phyloP scores from a whole-genome alignment of 2,888 invertebrate genomes.

The Xylophagus ater region DNA sequence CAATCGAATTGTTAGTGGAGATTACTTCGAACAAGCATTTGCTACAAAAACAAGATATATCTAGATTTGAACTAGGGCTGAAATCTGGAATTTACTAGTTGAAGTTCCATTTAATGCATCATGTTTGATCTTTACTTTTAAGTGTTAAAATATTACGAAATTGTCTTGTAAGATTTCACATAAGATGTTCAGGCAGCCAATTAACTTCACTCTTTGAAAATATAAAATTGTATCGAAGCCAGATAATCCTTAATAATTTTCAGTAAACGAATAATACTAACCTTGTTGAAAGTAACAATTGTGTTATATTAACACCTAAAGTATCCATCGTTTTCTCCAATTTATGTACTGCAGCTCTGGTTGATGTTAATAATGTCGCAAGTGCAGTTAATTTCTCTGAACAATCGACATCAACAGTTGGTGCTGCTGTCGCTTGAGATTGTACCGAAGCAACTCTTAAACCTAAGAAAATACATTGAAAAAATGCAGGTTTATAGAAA shows the following conservation, averaged over 20 bases:
- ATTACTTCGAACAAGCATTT: no score
- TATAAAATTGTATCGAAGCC: neutral
- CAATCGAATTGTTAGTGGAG: no score
- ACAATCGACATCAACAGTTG: constrained; percentile 8
- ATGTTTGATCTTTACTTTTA: no score
- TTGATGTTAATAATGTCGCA: constrained; percentile 27
- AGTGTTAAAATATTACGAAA: no score
- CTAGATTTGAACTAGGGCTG: no score
- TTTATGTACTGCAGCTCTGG: constrained; percentile 20
- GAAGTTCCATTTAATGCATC: no score
- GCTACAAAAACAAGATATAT: no score
- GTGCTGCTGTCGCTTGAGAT: constrained; percentile 11
- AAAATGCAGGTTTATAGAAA: constrained; percentile 1
- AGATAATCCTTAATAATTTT: neutral
- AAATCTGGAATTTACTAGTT: no score
- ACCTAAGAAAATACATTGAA: neutral
- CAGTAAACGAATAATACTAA: neutral
- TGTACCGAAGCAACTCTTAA: constrained; percentile 12
- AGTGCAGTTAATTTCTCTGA: constrained; percentile 25
- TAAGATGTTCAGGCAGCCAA: no score
- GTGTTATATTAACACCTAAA: constrained; percentile 15
- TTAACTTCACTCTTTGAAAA: no score
- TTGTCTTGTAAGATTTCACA: no score
- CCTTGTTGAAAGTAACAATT: neutral
- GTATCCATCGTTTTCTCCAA: constrained; percentile 18